Evolutionary conservation across 1,140 invertebrate species (phyloP), one percentile per base, ranked within the genome.

Genomic region (Aphaenogaster ashmeadi): DNA sequence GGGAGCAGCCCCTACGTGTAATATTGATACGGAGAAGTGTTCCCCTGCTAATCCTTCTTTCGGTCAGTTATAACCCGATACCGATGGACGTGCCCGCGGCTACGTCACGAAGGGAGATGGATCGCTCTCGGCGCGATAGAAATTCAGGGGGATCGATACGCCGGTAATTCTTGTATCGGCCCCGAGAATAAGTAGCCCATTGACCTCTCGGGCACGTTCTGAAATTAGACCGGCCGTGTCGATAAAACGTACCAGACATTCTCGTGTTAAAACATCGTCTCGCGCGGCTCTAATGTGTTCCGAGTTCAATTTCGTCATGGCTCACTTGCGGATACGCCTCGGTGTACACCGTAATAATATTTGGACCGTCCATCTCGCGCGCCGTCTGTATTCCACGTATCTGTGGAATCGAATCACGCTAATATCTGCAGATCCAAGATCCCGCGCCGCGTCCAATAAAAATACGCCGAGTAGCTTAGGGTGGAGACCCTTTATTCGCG

Each of bases 101-200:
- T 58, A 78, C 52, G 83, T 88, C 72, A 52, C 33, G 62, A 38
- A 21, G 41, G 33, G 33, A 79, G 56, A 78, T 52, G 64, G 86
- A 87, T 87, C 71, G 72, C 11, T 74, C 38, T 72, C 33, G 58
- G 52, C 85, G 18, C 87, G 62, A 69, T 88, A 86, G 54, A 78
- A 88, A 87, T 64, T 77, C 72, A 27, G 18, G 62, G 9, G 58
- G 80, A 88, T 88, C 87, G 81, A 77, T 88, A 78, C 60, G 21
- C 80, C 44, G 27, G 54, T 74, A 74, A 84, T 84, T 84, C 80
- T 50, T 84, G 54, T 84, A 84, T 84, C 54, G 66, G 33, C 33
- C 41, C 54, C 41, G 54, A 60, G 80, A 84, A 75, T 84, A 84
- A 84, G 80, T 84, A 84, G 80, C 80, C 69, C 56, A 47, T 84